Evolutionary conservation across 2,888 invertebrate species (phyloP).

Genomic region (Pristionchus mayeri): DNA sequence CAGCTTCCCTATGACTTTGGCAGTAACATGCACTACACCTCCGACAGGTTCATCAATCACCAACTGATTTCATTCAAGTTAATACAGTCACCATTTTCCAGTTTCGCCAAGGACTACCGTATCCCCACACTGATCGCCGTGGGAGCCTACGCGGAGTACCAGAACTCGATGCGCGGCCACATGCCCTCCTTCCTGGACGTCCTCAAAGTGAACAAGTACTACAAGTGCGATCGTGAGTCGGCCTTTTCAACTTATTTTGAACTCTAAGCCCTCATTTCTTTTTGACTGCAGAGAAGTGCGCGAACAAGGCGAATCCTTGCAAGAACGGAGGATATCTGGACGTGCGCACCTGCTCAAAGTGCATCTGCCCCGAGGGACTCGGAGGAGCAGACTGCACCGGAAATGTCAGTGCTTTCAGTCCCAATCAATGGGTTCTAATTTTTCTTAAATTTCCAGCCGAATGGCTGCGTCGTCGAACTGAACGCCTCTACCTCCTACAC

Average conservation of each 20-base stretch:
- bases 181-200: conserved; percentile 37
- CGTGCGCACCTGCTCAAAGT: not conserved
- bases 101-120: conserved; percentile 7
- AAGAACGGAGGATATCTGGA: conserved; percentile 44
- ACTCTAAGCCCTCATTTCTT: not conserved
- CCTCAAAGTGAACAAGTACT: conserved; percentile 38
- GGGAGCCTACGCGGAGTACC: not conserved
- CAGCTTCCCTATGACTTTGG: conserved; percentile 23
- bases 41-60: conserved; percentile 17
- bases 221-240: conserved; percentile 35
- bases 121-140: not conserved
- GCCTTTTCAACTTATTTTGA: not conserved
- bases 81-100: not conserved
- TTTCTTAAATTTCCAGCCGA: no score
- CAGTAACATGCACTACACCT: conserved; percentile 40
- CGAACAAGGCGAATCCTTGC: not conserved
- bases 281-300: conserved; percentile 13
- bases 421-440: no score
- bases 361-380: conserved; percentile 30
- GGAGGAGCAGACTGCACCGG: conserved; percentile 29
- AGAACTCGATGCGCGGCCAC: conserved; percentile 33
- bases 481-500: not conserved
- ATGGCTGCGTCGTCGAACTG: not conserved
- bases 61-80: no score
- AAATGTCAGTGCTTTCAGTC: not conserved